These are phyloP conservation scores for Siphamia tubifer DNA, from an alignment of 2,113 vertebrate genomes.

Conservation along the genomic window DNA sequence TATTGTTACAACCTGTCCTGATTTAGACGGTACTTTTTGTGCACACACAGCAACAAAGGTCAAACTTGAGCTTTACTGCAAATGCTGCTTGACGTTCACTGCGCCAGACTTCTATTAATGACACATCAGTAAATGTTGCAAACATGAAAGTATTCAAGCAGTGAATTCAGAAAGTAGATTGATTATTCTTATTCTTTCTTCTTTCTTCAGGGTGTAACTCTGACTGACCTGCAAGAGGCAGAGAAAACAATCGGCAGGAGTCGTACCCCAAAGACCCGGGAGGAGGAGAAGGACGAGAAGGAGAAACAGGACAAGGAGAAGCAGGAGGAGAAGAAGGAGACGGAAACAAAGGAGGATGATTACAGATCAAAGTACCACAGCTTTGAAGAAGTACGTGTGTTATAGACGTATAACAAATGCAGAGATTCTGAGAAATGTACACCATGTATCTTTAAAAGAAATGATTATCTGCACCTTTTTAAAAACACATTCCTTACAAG, in stretches of 20 bases:
- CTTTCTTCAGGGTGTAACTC: constrained; percentile 87
- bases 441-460: too few species aligned
- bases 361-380: constrained; percentile 92
- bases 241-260: constrained; percentile 96
- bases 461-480: too few species aligned
- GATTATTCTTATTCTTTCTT: too few species aligned
- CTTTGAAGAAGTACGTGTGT: constrained; percentile 89
- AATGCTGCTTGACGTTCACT: too few species aligned
- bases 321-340: constrained; percentile 94
- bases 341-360: constrained; percentile 92
- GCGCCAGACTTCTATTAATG: background rate
- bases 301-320: constrained; percentile 96
- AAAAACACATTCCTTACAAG: too few species aligned
- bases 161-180: background rate
- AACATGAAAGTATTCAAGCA: background rate
- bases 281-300: constrained; percentile 93
- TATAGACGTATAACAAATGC: too few species aligned
- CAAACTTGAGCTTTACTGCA: background rate
- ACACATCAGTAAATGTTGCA: background rate
- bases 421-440: too few species aligned
- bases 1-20: background rate
- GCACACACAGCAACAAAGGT: background rate
- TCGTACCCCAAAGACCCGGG: constrained; percentile 86
- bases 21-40: background rate
- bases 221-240: constrained; percentile 98